phyloP scores from a whole-genome alignment of 2,797 vertebrate genomes.

The Pipistrellus nathusii region DNA sequence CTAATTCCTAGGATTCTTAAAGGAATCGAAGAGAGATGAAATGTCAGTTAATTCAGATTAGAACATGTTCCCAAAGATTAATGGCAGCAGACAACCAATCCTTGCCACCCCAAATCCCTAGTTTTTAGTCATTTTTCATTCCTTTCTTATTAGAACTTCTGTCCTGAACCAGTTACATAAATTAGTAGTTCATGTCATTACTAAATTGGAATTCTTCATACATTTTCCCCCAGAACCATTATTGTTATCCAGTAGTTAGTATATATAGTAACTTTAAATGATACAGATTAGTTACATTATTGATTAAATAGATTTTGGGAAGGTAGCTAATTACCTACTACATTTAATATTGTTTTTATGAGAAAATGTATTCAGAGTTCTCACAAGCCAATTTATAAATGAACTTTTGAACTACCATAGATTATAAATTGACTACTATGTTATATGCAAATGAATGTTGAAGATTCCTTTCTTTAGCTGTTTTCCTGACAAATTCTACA shows the following conservation, averaged over 20 bases:
- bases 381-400: slow-evolving; percentile 38
- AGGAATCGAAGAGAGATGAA: slow-evolving; percentile 1
- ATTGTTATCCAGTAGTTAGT: neutral
- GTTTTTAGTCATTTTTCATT: slow-evolving; percentile 34
- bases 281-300: neutral
- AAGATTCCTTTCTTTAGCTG: slow-evolving; percentile 29
- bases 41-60: neutral
- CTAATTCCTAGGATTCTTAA: slow-evolving; percentile 44
- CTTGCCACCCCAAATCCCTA: neutral
- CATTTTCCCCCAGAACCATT: slow-evolving; percentile 39
- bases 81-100: neutral
- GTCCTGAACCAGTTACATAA: neutral
- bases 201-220: slow-evolving; percentile 16
- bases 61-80: slow-evolving; percentile 1
- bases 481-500: slow-evolving; percentile 34
- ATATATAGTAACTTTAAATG: slow-evolving; percentile 4
- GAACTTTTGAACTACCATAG: slow-evolving; percentile 14
- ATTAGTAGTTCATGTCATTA: slow-evolving; percentile 22
- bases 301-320: neutral
- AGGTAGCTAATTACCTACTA: slow-evolving; percentile 20
- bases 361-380: slow-evolving; percentile 51
- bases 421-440: neutral
- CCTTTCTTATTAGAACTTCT: neutral
- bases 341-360: slow-evolving; percentile 29
- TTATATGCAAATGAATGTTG: neutral